Evolutionary conservation across 2,113 vertebrate species (phyloP), one percentile per base, ranked within the genome.

Genomic region (Proterorhinus semilunaris): DNA sequence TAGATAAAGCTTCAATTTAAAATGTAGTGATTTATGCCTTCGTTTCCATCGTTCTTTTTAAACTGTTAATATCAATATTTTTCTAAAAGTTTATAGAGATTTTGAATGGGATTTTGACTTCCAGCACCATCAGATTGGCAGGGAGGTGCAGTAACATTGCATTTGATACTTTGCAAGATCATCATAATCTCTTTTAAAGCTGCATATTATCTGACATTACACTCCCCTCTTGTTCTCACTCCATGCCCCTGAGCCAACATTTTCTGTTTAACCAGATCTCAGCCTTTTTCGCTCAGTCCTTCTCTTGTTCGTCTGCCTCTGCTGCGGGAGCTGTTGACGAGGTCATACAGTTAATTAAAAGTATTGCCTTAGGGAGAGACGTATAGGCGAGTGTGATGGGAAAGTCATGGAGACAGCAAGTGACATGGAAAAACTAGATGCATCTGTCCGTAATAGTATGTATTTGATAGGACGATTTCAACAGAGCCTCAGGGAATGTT

Each of bases 311-410:
- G 58, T 82, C 67, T 80, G 72, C 65, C 68, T 74, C 69, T 63
- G 43, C 62, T 77, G 65, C 57, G 57, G 59, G 75, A 78, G 87
- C 80, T 81, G 74, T 83, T 85, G 85, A 88, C 69, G 59, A 88
- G 86, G 84, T 83, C 80, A 75, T 83, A 73, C 81, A 88, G 87
- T 89, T 89, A 85, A 89, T 90, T 89, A 87, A 89, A 89, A 79
- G 69, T 68, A 71, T 75, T 21, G 71, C 89, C n/a, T 10, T 13
- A 69, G 84, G 82, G 58, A 59, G 52, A 63, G 59, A 72, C 69
- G 49, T 27, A 6, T 68, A 75, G 62, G 76, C 27, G 69, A 51
- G n/a, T 21, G 53, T 64, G 66, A 74, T 52, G 65, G 71, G 47
- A 75, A 64, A 75, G 68, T 69, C 77, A 17, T 57, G 44, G 53